Percentiles rank a stretch among this genome's conserved stretches.
Evolutionary conservation across 2,113 vertebrate genomes (phyloP).

Genomic region (Barbus barbus): DNA sequence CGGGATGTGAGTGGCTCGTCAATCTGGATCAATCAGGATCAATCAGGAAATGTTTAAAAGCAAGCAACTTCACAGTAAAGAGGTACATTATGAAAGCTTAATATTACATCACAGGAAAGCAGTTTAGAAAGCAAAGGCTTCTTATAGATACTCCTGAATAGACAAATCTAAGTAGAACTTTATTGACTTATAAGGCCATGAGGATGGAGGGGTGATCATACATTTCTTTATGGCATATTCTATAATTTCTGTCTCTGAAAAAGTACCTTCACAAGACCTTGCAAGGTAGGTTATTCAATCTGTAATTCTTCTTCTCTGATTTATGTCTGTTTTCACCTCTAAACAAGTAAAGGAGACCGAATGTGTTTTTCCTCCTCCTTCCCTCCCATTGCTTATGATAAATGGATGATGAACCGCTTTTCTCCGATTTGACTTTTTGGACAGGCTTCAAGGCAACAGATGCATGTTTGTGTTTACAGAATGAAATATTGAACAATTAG

Average conservation of each 20-base stretch:
- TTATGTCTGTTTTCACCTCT: slow-evolving; percentile 30
- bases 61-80: neutral
- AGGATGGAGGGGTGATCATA: neutral
- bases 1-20: neutral
- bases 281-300: neutral
- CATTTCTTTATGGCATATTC: neutral
- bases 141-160: neutral
- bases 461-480: slow-evolving; percentile 35
- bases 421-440: slow-evolving; percentile 32
- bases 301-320: slow-evolving; percentile 10
- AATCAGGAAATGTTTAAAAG: neutral
- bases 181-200: neutral
- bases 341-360: slow-evolving; percentile 29
- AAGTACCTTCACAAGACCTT: slow-evolving; percentile 6
- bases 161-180: neutral
- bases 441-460: slow-evolving; percentile 43
- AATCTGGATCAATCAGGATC: neutral
- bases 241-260: neutral
- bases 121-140: neutral
- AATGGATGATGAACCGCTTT: slow-evolving; percentile 31
- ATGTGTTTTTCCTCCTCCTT: slow-evolving; percentile 13
- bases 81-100: neutral
- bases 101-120: neutral
- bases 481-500: slow-evolving; percentile 51
- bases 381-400: slow-evolving; percentile 23